A percentile compares a stretch with the other conserved stretches of the same genome.
These are phyloP conservation scores for Pluvialis apricaria DNA, from an alignment of 2,113 vertebrate species.

Conservation along the genomic window DNA sequence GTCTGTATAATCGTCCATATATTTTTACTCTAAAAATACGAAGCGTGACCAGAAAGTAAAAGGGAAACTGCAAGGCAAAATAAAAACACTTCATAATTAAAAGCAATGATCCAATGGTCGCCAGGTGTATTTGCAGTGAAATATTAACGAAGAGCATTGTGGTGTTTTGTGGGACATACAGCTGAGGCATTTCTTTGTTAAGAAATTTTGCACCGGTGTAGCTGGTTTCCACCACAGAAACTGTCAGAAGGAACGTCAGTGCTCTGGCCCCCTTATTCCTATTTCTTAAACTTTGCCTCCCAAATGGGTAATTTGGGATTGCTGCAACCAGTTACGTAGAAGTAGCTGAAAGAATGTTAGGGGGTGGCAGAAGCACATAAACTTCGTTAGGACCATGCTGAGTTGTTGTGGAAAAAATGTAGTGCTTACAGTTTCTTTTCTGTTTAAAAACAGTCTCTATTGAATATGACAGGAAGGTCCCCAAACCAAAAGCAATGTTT, in stretches of 20 bases:
- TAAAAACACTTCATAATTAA: neutral
- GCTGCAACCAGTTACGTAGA: neutral
- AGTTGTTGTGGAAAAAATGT: neutral
- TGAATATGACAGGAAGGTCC: neutral
- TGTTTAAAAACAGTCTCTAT: neutral
- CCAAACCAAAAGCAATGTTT: neutral
- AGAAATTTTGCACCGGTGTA: neutral
- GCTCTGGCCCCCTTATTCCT: neutral
- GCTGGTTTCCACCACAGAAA: neutral
- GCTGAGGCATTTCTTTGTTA: neutral
- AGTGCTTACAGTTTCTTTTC: neutral
- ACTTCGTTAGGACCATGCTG: neutral
- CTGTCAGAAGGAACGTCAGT: neutral
- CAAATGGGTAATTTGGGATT: neutral
- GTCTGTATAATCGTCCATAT: neutral
- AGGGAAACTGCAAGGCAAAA: neutral
- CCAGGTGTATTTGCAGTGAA: neutral
- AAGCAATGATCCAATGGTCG: neutral
- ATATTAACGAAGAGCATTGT: neutral
- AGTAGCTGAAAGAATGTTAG: neutral
- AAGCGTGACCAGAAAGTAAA: neutral
- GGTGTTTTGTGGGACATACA: neutral
- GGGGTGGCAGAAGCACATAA: neutral
- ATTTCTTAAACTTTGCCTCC: neutral
- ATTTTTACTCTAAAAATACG: neutral